Conservation (phyloP, 2,797 vertebrate genomes). For the Lophotriccus pileatus region DNA sequence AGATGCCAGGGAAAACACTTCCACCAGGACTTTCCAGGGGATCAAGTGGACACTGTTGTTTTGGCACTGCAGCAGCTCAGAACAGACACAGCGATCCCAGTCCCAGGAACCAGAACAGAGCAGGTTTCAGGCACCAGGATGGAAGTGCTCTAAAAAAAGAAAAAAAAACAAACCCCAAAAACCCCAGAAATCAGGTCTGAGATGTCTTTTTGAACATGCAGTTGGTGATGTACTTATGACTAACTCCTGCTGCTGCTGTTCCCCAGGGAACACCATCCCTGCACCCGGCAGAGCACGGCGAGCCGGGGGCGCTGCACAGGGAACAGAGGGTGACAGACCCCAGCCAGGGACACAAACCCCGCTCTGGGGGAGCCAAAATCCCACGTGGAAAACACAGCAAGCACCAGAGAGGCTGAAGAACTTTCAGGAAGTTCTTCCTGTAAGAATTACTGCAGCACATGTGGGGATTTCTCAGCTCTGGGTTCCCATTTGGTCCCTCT, state of each 20-base stretch:
- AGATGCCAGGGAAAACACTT: background rate
- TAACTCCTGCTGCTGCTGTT: slow-evolving; percentile 18
- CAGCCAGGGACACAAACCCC: background rate
- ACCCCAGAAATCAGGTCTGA: background rate
- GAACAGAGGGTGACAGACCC: background rate
- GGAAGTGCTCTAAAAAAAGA: background rate
- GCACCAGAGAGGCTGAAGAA: background rate
- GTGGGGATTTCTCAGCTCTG: background rate
- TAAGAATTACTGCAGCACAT: background rate
- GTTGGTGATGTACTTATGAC: background rate
- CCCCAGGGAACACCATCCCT: background rate
- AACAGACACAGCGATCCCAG: background rate
- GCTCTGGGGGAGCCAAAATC: background rate
- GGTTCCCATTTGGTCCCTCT: background rate
- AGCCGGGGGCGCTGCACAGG: background rate
- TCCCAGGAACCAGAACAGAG: background rate
- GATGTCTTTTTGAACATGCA: background rate
- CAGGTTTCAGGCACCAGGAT: background rate
- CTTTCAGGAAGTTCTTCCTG: background rate
- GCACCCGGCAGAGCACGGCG: background rate
- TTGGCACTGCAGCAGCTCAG: background rate
- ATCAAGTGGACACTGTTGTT: background rate
- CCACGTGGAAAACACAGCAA: background rate
- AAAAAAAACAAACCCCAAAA: background rate
- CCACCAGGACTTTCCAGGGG: background rate